These are phyloP conservation scores for Punctoribates punctum DNA, from an alignment of 2,888 invertebrate genomes.

Conservation along the genomic window DNA sequence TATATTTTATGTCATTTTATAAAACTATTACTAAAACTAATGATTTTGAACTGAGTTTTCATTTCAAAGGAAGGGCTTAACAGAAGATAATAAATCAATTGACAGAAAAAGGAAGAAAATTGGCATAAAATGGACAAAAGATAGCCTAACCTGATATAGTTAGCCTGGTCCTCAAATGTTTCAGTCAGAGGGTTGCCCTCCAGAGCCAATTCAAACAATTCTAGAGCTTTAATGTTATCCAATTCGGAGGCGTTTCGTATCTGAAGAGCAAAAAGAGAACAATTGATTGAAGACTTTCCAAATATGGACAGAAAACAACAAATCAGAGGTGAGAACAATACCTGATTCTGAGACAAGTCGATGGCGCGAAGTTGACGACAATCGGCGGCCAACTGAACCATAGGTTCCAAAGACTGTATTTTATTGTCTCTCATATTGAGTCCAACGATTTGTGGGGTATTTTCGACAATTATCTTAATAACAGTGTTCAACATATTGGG, in stretches of 20 bases:
- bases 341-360: constrained; percentile 52
- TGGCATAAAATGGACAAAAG: no score
- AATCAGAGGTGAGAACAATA: constrained; percentile 42
- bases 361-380: constrained; percentile 51
- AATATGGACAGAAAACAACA: background rate
- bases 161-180: constrained; percentile 69
- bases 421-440: constrained; percentile 51
- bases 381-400: constrained; percentile 49
- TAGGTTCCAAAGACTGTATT: constrained; percentile 49
- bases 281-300: background rate
- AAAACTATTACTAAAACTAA: no score
- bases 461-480: constrained; percentile 73
- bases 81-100: background rate
- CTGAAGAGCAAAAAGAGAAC: constrained; percentile 42
- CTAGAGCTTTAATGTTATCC: constrained; percentile 66
- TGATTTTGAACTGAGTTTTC: background rate
- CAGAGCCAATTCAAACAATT: constrained; percentile 70
- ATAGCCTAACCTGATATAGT: constrained; percentile 69
- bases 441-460: constrained; percentile 66
- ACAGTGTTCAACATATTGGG: constrained; percentile 68
- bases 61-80: background rate
- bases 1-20: no score
- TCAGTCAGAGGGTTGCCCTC: constrained; percentile 75
- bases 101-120: no score
- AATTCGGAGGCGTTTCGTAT: constrained; percentile 53